Conservation (phyloP, 2,113 vertebrate genomes). For the Coryphaenoides rupestris region DNA sequence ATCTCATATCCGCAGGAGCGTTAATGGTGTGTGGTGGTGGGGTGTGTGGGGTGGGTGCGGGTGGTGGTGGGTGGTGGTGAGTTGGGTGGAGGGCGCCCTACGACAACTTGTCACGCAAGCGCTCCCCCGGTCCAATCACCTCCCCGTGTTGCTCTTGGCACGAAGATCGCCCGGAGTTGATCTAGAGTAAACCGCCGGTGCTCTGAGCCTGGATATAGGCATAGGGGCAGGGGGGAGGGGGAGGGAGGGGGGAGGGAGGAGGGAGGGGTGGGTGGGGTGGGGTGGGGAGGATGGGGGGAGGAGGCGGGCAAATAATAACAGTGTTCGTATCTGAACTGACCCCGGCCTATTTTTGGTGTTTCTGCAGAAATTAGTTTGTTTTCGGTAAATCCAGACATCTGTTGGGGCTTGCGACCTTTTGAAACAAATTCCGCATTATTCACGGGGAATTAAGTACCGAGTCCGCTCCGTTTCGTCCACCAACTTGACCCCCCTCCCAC, state of each 20-base stretch:
- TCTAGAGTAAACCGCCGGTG: background rate
- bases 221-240: background rate
- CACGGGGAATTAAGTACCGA: slow-evolving; percentile 39
- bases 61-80: slow-evolving; percentile 11
- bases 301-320: slow-evolving; percentile 46
- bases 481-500: background rate
- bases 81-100: slow-evolving; percentile 29
- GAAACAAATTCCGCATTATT: slow-evolving; percentile 56
- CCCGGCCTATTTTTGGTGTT: slow-evolving; percentile 25
- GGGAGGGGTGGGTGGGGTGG: slow-evolving; percentile 27
- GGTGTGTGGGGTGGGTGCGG: slow-evolving; percentile 21
- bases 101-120: slow-evolving; percentile 49
- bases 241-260: background rate
- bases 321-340: slow-evolving; percentile 47
- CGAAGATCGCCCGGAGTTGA: slow-evolving; percentile 4
- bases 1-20: slow-evolving; percentile 23
- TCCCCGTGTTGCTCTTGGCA: slow-evolving; percentile 59
- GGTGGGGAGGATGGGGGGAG: slow-evolving; percentile 37
- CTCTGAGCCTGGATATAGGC: background rate
- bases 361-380: slow-evolving; percentile 60
- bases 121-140: slow-evolving; percentile 51
- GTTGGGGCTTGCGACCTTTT: slow-evolving; percentile 40
- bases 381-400: slow-evolving; percentile 46
- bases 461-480: slow-evolving; percentile 4
- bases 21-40: slow-evolving; percentile 10